Conservation (phyloP, 2,888 invertebrate genomes). For the Chloromyia formosa region DNA sequence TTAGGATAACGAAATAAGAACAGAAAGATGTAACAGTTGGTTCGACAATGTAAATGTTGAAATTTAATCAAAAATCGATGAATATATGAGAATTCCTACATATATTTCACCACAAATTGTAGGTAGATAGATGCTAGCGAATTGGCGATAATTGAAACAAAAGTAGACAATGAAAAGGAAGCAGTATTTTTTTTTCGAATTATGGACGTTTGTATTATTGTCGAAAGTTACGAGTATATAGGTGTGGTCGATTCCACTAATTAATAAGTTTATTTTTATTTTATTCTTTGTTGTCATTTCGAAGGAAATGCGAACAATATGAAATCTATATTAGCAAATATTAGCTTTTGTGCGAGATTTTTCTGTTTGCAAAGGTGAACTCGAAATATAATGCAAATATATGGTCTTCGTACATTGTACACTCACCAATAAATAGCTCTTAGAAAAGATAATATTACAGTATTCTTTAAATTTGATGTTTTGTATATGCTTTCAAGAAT, state of each 20-base stretch:
- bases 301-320: not conserved
- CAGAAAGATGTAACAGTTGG: not conserved
- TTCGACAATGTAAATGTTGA: not conserved
- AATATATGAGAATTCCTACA: not conserved
- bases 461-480: constrained; percentile 1
- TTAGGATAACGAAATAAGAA: not conserved
- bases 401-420: no score
- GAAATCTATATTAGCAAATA: no score
- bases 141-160: not conserved
- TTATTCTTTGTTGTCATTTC: not conserved
- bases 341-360: no score
- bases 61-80: not conserved
- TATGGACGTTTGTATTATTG: not conserved
- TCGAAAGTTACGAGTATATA: not conserved
- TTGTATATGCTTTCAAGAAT: constrained; percentile 2
- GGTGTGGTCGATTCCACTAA: not conserved
- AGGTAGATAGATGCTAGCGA: not conserved
- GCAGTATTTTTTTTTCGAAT: constrained; percentile 5
- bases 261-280: not conserved
- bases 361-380: not conserved
- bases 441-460: not conserved
- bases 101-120: not conserved
- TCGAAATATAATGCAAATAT: not conserved
- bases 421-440: not conserved
- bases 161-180: not conserved